Conservation (phyloP, 1,140 invertebrate genomes). For the Platyscapa corneri region DNA sequence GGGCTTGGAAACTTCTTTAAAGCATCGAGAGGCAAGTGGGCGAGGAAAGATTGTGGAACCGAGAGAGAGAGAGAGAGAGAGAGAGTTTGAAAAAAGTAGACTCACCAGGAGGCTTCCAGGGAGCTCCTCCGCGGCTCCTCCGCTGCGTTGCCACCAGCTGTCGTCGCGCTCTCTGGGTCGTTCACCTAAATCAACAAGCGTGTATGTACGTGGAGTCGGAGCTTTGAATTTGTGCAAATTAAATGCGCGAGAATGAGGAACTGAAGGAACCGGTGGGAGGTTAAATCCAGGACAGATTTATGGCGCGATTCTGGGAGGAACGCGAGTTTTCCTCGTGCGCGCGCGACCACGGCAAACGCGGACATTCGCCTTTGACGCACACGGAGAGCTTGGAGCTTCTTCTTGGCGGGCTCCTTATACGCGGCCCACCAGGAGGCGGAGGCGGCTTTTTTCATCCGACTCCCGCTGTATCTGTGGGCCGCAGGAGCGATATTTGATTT, state of each 20-base stretch:
- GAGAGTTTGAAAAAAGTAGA: not conserved
- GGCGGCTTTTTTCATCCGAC: not conserved
- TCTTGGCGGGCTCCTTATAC: not conserved
- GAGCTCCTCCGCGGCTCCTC: constrained; percentile 43
- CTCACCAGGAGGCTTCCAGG: constrained; percentile 41
- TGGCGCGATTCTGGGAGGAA: not conserved
- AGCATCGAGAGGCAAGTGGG: not conserved
- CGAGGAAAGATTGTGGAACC: not conserved
- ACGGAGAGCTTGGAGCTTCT: not conserved
- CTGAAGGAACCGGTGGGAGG: not conserved
- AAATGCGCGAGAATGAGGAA: constrained; percentile 35
- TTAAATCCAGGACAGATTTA: constrained; percentile 1
- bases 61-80: not conserved
- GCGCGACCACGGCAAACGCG: not conserved
- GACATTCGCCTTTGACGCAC: constrained; percentile 20
- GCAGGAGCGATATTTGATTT: not conserved
- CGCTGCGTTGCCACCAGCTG: not conserved
- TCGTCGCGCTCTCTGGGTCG: constrained; percentile 65
- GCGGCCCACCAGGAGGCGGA: not conserved
- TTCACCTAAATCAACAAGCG: constrained; percentile 62
- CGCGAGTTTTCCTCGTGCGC: not conserved
- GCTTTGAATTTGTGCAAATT: constrained; percentile 31
- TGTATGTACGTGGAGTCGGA: not conserved
- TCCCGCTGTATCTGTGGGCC: not conserved
- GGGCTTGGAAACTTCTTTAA: constrained; percentile 2